A percentile compares a stretch with the other conserved stretches of the same genome.
Conservation (phyloP, 2,888 invertebrate genomes). For the Argyra leucocephala region DNA sequence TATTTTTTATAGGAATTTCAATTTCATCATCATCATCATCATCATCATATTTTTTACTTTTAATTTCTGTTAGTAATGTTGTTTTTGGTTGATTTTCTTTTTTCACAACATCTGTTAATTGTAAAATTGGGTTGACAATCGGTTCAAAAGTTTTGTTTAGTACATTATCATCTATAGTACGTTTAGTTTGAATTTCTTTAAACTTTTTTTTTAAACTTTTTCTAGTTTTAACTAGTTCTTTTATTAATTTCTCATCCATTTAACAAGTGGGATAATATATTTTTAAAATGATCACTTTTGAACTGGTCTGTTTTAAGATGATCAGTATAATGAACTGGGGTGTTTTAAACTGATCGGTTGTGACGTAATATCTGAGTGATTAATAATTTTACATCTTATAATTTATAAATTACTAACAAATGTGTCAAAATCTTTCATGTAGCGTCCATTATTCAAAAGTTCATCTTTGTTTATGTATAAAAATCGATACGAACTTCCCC, state of each 20-base stretch:
- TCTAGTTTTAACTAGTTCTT: constrained; percentile 13
- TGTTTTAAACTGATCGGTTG: not conserved
- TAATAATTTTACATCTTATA: constrained; percentile 11
- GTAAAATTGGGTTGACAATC: not conserved
- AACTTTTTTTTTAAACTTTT: constrained; percentile 8
- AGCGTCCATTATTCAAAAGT: constrained; percentile 27
- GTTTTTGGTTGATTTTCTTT: not conserved
- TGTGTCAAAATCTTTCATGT: constrained; percentile 30
- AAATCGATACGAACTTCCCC: constrained; percentile 31
- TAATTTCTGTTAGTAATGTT: too few species aligned
- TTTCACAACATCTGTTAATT: not conserved
- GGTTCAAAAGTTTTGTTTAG: not conserved
- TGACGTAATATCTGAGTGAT: too few species aligned
- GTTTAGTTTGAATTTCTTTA: not conserved
- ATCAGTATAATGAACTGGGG: not conserved
- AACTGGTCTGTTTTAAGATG: not conserved
- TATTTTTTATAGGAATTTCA: not conserved
- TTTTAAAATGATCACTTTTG: too few species aligned
- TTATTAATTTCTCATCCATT: constrained; percentile 12
- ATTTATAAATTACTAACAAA: constrained; percentile 13
- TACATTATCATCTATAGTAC: not conserved
- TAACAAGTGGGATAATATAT: not conserved
- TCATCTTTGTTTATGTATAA: constrained; percentile 30
- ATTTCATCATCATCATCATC: too few species aligned
- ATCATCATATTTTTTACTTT: too few species aligned